phyloP scores from a whole-genome alignment of 1,140 invertebrate genomes.

The Camponotus floridanus region DNA sequence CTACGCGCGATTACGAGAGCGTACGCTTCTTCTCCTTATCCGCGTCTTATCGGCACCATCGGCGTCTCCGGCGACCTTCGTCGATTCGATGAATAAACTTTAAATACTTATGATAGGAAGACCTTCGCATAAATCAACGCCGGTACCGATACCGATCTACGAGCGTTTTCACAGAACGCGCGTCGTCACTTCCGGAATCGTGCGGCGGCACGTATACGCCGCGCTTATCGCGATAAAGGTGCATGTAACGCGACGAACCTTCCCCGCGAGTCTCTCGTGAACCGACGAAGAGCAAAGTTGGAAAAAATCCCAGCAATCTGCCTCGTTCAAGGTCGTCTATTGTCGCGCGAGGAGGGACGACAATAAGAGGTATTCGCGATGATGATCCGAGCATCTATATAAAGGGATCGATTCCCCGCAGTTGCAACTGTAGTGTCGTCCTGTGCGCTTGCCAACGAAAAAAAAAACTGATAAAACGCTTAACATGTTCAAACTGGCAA shows the following conservation, averaged over 20 bases:
- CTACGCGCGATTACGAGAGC: constrained; percentile 7
- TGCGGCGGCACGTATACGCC: background rate
- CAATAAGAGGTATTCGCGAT: constrained; percentile 50
- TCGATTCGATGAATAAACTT: constrained; percentile 58
- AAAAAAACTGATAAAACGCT: constrained; percentile 75
- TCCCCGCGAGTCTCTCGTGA: background rate
- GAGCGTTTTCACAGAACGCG: constrained; percentile 15
- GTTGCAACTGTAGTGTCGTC: constrained; percentile 48
- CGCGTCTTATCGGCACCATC: background rate
- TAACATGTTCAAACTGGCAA: constrained; percentile 78
- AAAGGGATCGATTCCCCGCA: constrained; percentile 69
- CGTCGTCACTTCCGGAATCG: constrained; percentile 55
- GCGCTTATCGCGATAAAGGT: background rate
- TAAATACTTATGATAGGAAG: constrained; percentile 16
- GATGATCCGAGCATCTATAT: constrained; percentile 68
- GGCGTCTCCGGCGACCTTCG: constrained; percentile 59
- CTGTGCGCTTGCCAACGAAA: constrained; percentile 68
- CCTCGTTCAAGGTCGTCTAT: constrained; percentile 42
- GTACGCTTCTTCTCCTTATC: background rate
- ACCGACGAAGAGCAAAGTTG: background rate
- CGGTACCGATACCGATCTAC: constrained; percentile 65
- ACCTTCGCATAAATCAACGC: constrained; percentile 73
- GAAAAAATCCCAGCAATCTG: constrained; percentile 59
- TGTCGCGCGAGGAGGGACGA: constrained; percentile 40
- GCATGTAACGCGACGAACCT: constrained; percentile 11